Evolutionary conservation across 2,888 invertebrate genomes (phyloP).

Genomic region (Drosophila nr. perissopoda): DNA sequence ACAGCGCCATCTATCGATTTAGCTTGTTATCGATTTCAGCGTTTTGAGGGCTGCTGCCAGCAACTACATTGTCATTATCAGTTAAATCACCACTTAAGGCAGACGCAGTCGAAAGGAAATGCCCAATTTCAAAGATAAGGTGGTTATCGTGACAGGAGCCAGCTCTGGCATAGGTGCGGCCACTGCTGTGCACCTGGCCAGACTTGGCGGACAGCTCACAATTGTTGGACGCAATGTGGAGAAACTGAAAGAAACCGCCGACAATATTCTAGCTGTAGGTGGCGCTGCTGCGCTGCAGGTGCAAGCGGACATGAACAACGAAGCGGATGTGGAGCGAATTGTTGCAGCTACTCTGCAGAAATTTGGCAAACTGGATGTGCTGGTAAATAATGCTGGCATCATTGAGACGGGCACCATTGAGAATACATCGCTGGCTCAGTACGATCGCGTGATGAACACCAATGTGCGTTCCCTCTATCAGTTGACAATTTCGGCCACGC

Average conservation of each 20-base stretch:
- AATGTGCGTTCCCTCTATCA: constrained; percentile 94
- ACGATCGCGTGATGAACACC: constrained; percentile 94
- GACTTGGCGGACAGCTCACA: constrained; percentile 87
- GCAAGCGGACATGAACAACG: constrained; percentile 90
- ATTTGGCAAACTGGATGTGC: constrained; percentile 91
- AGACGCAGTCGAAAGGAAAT: constrained; percentile 72
- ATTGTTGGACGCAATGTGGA: constrained; percentile 89
- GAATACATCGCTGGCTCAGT: constrained; percentile 93
- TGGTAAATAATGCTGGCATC: constrained; percentile 95
- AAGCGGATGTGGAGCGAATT: constrained; percentile 89
- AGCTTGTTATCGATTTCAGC: constrained; percentile 29
- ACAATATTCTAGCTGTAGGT: constrained; percentile 79
- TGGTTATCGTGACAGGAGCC: constrained; percentile 89
- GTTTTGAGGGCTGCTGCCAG: not conserved
- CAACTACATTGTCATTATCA: not conserved
- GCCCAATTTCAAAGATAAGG: constrained; percentile 86
- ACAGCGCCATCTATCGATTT: not conserved
- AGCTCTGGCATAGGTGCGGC: constrained; percentile 91
- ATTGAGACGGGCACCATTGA: constrained; percentile 93
- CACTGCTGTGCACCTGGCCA: constrained; percentile 88
- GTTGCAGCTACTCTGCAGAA: constrained; percentile 90
- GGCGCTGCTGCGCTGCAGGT: constrained; percentile 86
- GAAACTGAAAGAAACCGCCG: constrained; percentile 88
- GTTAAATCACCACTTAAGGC: not conserved
- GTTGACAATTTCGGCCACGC: constrained; percentile 93